A percentile compares a stretch with the other conserved stretches of the same genome.
Conservation (phyloP, 2,888 invertebrate genomes). For the Pandemis cinnamomeana region DNA sequence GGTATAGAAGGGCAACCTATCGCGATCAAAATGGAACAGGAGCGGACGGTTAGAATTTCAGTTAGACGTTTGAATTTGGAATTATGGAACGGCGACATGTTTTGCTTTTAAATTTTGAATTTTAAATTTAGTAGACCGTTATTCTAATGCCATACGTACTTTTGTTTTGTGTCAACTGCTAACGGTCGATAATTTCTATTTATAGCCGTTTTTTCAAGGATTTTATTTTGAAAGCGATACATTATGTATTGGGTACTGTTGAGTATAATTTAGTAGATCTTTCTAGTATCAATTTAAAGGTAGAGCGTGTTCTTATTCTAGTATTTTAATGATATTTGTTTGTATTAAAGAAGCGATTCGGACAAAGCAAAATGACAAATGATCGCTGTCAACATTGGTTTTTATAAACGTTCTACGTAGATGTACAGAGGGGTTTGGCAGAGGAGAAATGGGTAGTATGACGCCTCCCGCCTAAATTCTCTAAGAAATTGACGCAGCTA, state of each 20-base stretch:
- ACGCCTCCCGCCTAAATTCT: too few relatives aligned
- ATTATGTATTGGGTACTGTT: slow-evolving; percentile 2
- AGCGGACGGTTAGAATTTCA: slow-evolving; percentile 43
- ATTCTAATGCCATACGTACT: slow-evolving; percentile 41
- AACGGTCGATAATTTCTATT: slow-evolving; percentile 36
- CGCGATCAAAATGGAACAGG: slow-evolving; percentile 55
- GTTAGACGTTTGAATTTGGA: slow-evolving; percentile 58
- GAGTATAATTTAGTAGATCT: not conserved
- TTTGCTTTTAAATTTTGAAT: slow-evolving; percentile 59
- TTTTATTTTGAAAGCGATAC: slow-evolving; percentile 5
- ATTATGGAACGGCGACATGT: slow-evolving; percentile 62
- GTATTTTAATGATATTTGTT: not conserved
- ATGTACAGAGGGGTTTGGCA: too few relatives aligned
- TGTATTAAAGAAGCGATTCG: too few relatives aligned
- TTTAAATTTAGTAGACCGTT: slow-evolving; percentile 70
- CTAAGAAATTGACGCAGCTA: too few relatives aligned
- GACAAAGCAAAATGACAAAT: too few relatives aligned
- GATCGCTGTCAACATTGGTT: too few relatives aligned
- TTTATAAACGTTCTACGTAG: too few relatives aligned
- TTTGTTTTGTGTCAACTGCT: slow-evolving; percentile 33
- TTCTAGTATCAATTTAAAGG: not conserved
- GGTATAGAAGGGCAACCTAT: slow-evolving; percentile 14
- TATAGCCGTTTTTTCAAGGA: slow-evolving; percentile 37
- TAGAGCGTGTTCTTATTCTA: not conserved
- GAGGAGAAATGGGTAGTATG: too few relatives aligned